Conservation (phyloP, 2,113 vertebrate species). For the Ailuropoda melanoleuca region DNA sequence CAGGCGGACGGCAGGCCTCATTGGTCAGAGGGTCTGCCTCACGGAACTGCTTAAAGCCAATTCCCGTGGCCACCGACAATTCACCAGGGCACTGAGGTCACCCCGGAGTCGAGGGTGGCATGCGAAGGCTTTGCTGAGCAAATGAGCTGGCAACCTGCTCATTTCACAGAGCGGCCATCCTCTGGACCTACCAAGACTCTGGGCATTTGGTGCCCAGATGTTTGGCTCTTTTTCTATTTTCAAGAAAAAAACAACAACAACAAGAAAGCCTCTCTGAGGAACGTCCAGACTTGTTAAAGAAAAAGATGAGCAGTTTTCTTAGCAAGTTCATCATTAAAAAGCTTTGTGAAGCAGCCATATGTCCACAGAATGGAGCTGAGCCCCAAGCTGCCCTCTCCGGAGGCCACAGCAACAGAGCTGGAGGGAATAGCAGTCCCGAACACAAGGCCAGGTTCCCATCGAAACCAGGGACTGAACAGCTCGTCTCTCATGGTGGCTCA, state of each 20-base stretch:
- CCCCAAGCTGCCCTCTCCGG: rapidly evolving
- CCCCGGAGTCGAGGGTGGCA: rapidly evolving
- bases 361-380: background rate
- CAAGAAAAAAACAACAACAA: background rate
- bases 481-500: background rate
- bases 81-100: rapidly evolving
- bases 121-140: rapidly evolving
- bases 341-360: background rate
- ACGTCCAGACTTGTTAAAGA: background rate
- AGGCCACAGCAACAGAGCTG: background rate
- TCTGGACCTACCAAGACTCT: rapidly evolving
- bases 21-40: background rate
- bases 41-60: background rate
- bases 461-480: background rate
- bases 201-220: constrained; percentile 62
- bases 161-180: rapidly evolving
- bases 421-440: background rate
- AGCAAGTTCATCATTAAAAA: background rate
- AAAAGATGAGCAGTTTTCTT: background rate
- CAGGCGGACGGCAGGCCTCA: rapidly evolving
- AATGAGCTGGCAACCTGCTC: background rate
- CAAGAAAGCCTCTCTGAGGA: background rate
- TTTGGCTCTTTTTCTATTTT: constrained; percentile 44
- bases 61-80: rapidly evolving
- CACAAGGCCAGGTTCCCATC: background rate